These are phyloP conservation scores for Raja brachyura DNA, from an alignment of 2,113 vertebrate species.

Conservation along the genomic window DNA sequence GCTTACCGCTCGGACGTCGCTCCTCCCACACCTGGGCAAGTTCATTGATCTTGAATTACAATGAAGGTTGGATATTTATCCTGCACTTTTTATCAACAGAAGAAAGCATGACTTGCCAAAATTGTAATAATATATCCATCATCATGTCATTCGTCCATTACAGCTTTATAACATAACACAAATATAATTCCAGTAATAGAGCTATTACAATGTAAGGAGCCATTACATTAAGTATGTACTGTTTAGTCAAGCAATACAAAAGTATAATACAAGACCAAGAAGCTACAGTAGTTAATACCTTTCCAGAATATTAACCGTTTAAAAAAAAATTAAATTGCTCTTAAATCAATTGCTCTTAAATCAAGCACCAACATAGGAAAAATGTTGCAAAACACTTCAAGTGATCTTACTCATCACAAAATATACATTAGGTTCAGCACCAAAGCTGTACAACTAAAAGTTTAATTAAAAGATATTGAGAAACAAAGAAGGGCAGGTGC, in stretches of 20 bases:
- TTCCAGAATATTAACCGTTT: not conserved
- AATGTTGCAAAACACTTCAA: not conserved
- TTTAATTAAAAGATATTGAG: not conserved
- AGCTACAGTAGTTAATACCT: not conserved
- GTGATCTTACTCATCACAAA: not conserved
- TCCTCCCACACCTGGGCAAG: too few relatives aligned
- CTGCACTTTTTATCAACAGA: not conserved
- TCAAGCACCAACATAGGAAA: not conserved
- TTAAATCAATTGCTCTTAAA: not conserved
- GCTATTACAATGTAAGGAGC: not conserved
- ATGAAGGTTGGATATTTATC: not conserved
- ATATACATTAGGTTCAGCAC: not conserved
- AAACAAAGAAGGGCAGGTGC: too few relatives aligned
- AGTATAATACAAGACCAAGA: not conserved
- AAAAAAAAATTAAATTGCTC: not conserved
- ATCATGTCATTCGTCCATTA: not conserved
- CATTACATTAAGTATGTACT: not conserved
- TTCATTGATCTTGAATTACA: not conserved
- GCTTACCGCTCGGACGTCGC: too few relatives aligned
- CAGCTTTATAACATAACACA: not conserved
- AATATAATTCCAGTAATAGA: not conserved
- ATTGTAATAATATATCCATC: not conserved
- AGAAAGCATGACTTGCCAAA: not conserved
- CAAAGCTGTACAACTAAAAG: not conserved
- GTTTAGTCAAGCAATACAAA: not conserved